phyloP scores from a whole-genome alignment of 2,113 vertebrate species.

The Indicator maculatus region DNA sequence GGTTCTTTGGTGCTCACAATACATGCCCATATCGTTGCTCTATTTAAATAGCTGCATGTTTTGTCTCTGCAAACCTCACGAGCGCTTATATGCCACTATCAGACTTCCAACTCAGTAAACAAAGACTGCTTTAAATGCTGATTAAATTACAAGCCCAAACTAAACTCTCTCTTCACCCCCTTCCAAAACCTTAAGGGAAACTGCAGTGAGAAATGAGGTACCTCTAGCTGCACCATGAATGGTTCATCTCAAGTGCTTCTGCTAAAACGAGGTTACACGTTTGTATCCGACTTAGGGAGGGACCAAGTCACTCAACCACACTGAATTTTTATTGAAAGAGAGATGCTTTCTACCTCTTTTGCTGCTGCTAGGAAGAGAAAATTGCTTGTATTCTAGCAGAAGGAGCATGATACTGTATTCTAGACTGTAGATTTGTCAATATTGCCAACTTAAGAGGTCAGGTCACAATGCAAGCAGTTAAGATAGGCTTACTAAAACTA shows the following conservation, averaged over 20 bases:
- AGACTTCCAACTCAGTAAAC: neutral
- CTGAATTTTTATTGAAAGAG: neutral
- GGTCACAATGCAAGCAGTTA: neutral
- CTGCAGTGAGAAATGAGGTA: neutral
- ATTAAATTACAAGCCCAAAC: neutral
- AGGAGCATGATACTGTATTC: neutral
- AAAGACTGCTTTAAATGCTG: neutral
- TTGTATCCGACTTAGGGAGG: neutral
- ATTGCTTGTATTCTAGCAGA: neutral
- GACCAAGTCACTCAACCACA: neutral
- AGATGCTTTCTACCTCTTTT: neutral
- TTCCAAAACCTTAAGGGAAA: neutral
- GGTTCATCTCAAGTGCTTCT: neutral
- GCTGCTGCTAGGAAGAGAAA: neutral
- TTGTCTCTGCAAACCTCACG: neutral
- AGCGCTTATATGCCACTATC: neutral
- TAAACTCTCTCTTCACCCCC: neutral
- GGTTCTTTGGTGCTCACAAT: neutral
- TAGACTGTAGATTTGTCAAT: neutral
- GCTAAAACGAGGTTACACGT: accelerated
- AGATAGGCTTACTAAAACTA: neutral
- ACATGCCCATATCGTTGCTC: neutral
- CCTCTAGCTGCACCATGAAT: accelerated
- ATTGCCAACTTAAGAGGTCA: neutral
- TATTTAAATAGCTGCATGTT: neutral